phyloP scores from a whole-genome alignment of 2,113 vertebrate genomes.

The Oriolus oriolus region DNA sequence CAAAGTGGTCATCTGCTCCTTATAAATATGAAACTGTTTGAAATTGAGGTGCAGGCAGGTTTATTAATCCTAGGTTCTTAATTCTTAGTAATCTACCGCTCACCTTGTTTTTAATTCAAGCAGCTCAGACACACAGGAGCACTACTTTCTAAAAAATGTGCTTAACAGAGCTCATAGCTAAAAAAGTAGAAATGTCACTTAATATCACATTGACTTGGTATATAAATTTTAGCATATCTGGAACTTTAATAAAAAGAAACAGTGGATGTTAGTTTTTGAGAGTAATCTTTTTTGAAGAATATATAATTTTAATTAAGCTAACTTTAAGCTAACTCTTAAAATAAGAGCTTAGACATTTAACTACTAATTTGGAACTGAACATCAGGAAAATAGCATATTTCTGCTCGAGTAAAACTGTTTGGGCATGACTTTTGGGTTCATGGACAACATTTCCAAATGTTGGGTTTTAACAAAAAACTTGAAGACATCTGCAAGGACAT shows the following conservation, averaged over 20 bases:
- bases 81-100: background rate
- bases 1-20: background rate
- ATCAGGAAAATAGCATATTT: background rate
- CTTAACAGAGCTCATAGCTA: background rate
- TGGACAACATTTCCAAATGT: background rate
- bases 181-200: background rate
- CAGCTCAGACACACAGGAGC: background rate
- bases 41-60: background rate
- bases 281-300: background rate
- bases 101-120: background rate
- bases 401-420: background rate
- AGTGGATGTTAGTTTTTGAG: background rate
- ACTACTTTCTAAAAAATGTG: background rate
- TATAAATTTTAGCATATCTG: background rate
- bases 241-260: background rate
- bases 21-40: background rate
- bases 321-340: background rate
- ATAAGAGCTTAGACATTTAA: background rate
- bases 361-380: background rate
- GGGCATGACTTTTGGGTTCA: background rate
- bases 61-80: background rate
- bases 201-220: background rate
- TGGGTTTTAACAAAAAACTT: background rate
- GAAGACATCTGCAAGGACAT: background rate
- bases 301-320: background rate